phyloP scores from a whole-genome alignment of 2,888 invertebrate genomes.

The Acronicta psi region DNA sequence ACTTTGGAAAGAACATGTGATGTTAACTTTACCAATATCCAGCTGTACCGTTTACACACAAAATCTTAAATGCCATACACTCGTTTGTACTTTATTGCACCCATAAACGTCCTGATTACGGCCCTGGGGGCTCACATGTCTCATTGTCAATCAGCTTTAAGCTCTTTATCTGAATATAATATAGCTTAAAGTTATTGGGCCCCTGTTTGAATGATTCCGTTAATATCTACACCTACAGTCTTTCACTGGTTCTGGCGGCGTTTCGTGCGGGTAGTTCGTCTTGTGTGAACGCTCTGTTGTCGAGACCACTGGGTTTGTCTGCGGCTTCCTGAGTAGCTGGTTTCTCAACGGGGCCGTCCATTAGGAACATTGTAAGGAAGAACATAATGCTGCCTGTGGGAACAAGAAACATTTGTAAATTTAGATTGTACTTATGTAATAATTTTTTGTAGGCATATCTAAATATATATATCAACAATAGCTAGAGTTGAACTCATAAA shows the following conservation, averaged over 20 bases:
- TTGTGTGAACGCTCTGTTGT: constrained; percentile 87
- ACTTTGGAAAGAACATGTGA: constrained; percentile 34
- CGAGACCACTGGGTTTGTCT: constrained; percentile 77
- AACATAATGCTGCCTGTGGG: constrained; percentile 93
- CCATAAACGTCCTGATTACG: constrained; percentile 28
- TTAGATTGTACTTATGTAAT: no score
- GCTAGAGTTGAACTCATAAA: no score
- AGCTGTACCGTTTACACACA: constrained; percentile 8
- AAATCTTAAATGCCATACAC: constrained; percentile 18
- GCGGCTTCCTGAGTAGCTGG: constrained; percentile 34
- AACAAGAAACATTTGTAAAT: constrained; percentile 2
- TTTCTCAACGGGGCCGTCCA: constrained; percentile 90
- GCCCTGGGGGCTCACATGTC: constrained; percentile 17
- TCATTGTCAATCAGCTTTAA: constrained; percentile 15
- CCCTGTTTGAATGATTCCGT: constrained; percentile 7
- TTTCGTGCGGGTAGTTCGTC: constrained; percentile 76
- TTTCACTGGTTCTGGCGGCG: constrained; percentile 61
- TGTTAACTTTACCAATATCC: constrained; percentile 6
- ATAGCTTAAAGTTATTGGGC: constrained; percentile 12
- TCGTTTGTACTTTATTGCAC: constrained; percentile 45
- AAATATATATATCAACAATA: no score
- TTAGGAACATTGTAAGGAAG: constrained; percentile 94
- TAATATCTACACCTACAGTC: constrained; percentile 63
- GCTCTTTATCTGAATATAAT: constrained; percentile 9
- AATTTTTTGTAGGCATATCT: no score